Conservation (phyloP, 2,797 vertebrate species). For the Helarctos malayanus region DNA sequence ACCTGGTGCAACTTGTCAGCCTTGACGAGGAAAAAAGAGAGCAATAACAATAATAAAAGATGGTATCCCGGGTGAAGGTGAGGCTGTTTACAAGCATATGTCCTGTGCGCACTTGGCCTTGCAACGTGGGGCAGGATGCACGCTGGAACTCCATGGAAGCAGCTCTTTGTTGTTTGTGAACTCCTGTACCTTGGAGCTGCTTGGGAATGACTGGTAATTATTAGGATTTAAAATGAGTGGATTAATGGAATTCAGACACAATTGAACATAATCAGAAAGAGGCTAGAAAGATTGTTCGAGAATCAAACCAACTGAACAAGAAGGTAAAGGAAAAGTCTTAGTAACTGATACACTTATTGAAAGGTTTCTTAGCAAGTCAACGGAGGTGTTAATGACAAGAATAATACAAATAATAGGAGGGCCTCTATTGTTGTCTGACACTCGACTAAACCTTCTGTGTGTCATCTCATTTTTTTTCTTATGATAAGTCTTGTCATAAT, state of each 20-base stretch:
- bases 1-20: conserved; percentile 74
- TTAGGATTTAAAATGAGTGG: not conserved
- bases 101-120: not conserved
- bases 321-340: not conserved
- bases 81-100: conserved; percentile 19
- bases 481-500: not conserved
- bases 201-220: conserved; percentile 26
- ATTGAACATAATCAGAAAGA: not conserved
- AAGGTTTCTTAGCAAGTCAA: not conserved
- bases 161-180: not conserved
- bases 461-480: not conserved
- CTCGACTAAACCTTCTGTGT: not conserved
- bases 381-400: not conserved
- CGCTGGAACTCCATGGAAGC: not conserved
- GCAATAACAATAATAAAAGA: conserved; percentile 49
- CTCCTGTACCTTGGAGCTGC: not conserved
- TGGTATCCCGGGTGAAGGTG: conserved; percentile 76
- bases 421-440: not conserved
- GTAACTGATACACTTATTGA: not conserved
- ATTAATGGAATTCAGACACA: conserved; percentile 43
- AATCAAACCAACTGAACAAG: conserved; percentile 12
- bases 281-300: not conserved
- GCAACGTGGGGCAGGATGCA: not conserved
- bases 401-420: not conserved
- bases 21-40: conserved; percentile 72